Conservation (phyloP, 2,113 vertebrate species). For the Chamaea fasciata region DNA sequence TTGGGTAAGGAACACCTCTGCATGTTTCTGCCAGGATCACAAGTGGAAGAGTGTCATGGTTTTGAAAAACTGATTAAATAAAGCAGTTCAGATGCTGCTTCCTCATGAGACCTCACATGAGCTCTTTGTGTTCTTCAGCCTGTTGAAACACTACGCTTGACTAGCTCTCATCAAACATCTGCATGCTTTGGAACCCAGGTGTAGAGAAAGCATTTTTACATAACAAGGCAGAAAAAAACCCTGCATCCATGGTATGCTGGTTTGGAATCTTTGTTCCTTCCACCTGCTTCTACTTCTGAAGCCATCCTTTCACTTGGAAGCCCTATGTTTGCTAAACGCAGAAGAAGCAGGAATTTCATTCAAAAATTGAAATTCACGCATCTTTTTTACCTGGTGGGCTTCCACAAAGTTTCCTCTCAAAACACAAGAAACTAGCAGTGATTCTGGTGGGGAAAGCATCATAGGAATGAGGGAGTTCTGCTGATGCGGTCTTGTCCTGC, state of each 20-base stretch:
- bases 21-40: neutral
- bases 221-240: neutral
- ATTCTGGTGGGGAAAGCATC: slow-evolving; percentile 95
- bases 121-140: neutral
- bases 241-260: neutral
- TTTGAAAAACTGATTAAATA: neutral
- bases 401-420: slow-evolving; percentile 88
- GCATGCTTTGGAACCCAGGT: neutral
- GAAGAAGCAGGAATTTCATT: neutral
- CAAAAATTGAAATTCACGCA: neutral
- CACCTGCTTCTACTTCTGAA: neutral
- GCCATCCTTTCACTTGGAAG: neutral
- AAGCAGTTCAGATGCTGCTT: neutral
- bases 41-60: neutral
- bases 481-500: slow-evolving; percentile 27
- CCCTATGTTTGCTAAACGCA: neutral
- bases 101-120: neutral
- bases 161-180: neutral
- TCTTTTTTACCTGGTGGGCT: slow-evolving; percentile 87
- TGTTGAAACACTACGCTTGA: neutral
- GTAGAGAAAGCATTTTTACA: neutral
- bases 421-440: slow-evolving; percentile 90
- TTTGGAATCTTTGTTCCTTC: neutral
- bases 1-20: neutral
- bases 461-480: slow-evolving; percentile 83